Base-by-base conservation (phyloP, 64 coral and sea anemone genomes). In the Montipora cactus region DNA sequence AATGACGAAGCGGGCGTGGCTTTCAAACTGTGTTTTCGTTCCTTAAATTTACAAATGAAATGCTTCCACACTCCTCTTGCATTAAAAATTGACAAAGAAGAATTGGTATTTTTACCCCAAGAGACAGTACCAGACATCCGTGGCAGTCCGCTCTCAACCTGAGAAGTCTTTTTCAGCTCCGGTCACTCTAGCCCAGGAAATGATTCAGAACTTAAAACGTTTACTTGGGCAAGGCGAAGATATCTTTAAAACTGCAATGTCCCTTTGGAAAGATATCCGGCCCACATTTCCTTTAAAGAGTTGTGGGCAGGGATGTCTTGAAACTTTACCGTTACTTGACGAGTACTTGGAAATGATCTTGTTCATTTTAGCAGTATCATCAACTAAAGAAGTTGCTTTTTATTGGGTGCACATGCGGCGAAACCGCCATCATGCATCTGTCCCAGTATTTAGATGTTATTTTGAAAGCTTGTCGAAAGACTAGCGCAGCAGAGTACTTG, bases 401-500 rank as follows among this genome's bases (percentile, higher is more conserved):
- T 46, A 49, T 18, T 86, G 82, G 82, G 82, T 64, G 14, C 50
- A 12, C 1, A 46, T 64, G 14, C 50, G 4, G 5, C 4, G 5
- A 21, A 20, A 86, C 67, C 5, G 8, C 0, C 46, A 70, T 22
- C 25, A 25, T 25, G 23, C 46, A 51, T 18, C 5, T 21, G 44
- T 49, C 0, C 9, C 82, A 72, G 45, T 86, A 19, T 45, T 86
- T 47, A 51, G 44, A 86, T 16, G 66, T 86, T 50, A 71, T 86
- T 86, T 46, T 86, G 16, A 48, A 22, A 13, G 62, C 82, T 19
- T 86, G 82, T 44, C 70, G 47, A 16, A n/a, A 19, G 82, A 69
- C 22, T 6, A 1, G 14, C 2, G 37, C 47, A 20, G 64, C 47
- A 69, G 66, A 50, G 3, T 19, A 50, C 2, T 2, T 51, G n/a